A percentile compares a stretch with the other conserved stretches of the same genome.
These are phyloP conservation scores for Noturus placidus DNA, from an alignment of 2,113 vertebrate species.

Conservation along the genomic window DNA sequence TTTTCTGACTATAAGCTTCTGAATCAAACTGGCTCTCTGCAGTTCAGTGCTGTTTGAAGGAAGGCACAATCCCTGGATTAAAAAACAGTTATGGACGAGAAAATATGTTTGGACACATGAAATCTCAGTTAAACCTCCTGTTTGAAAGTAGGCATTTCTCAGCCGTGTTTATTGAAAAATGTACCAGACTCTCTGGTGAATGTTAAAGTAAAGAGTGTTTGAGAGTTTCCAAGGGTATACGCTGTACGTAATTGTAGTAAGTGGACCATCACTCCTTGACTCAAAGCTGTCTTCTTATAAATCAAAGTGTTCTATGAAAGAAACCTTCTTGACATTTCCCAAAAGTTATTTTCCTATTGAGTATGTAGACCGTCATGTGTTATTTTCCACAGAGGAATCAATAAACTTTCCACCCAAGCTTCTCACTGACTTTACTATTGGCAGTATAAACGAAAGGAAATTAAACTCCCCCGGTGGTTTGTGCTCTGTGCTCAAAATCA, in stretches of 20 bases:
- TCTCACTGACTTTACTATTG: slow-evolving; percentile 22
- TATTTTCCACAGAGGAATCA: slow-evolving; percentile 52
- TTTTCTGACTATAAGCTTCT: neutral
- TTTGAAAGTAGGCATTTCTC: neutral
- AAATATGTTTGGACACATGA: neutral
- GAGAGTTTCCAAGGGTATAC: neutral
- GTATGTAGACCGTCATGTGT: neutral
- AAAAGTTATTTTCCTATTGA: neutral
- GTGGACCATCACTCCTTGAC: neutral
- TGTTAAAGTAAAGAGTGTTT: neutral
- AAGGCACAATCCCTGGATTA: neutral
- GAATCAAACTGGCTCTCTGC: neutral
- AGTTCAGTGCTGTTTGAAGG: neutral
- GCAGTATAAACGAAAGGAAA: slow-evolving; percentile 47
- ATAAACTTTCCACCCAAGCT: slow-evolving; percentile 54
- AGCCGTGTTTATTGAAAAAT: neutral
- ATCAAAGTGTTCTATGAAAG: neutral
- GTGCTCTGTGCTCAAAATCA: slow-evolving; percentile 35
- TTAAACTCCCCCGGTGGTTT: slow-evolving; percentile 44
- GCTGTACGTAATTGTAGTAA: neutral
- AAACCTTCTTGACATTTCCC: slow-evolving; percentile 15
- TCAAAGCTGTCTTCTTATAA: neutral
- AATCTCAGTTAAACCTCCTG: neutral
- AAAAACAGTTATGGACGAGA: neutral
- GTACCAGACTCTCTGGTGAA: neutral